Percentiles rank a stretch among this genome's conserved stretches.
phyloP scores from a whole-genome alignment of 2,888 invertebrate genomes.

The Lissonota sp. region DNA sequence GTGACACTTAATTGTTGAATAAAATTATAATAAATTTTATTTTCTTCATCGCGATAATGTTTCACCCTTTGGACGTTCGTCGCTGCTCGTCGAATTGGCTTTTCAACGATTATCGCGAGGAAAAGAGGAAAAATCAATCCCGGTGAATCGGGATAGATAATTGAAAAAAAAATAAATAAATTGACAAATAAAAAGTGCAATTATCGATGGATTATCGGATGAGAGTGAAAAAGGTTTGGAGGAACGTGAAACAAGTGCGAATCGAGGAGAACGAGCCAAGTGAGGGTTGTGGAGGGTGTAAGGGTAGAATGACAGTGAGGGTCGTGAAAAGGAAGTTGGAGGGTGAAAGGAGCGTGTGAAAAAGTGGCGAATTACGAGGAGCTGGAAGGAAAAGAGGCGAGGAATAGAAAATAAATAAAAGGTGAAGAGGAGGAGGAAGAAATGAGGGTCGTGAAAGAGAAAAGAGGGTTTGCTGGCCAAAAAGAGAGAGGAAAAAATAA shows the following conservation, averaged over 20 bases:
- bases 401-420: conserved; percentile 23
- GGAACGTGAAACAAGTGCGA: not conserved
- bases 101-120: not conserved
- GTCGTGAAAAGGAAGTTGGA: conserved; percentile 75
- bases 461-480: not conserved
- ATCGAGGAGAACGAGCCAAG: not conserved
- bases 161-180: not conserved
- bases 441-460: conserved; percentile 54
- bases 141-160: not conserved
- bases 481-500: not conserved
- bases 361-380: conserved; percentile 49
- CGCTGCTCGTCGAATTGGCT: not conserved
- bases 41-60: too few relatives aligned
- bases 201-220: conserved; percentile 10
- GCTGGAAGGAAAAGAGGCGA: conserved; percentile 58
- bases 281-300: conserved; percentile 30
- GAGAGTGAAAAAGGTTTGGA: conserved; percentile 7
- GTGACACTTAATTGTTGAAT: too few relatives aligned
- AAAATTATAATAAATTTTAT: too few relatives aligned
- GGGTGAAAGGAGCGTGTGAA: conserved; percentile 38
- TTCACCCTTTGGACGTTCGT: not conserved
- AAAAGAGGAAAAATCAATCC: not conserved
- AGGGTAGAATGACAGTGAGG: conserved; percentile 67
- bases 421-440: conserved; percentile 61
- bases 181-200: conserved; percentile 20